Conservation (phyloP, 2,113 vertebrate species). For the Elephas maximus region DNA sequence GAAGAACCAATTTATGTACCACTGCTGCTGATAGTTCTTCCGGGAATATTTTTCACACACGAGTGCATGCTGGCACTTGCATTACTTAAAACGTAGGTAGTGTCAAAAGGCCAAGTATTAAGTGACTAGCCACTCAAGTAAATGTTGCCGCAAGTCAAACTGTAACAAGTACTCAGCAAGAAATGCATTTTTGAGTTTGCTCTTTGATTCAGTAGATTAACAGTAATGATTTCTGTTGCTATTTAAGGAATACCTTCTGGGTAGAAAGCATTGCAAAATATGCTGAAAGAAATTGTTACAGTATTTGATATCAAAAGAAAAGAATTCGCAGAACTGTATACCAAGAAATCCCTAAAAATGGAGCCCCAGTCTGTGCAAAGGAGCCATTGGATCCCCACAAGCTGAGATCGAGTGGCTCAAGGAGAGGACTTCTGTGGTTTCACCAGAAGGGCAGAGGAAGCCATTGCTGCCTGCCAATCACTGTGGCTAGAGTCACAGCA, state of each 20-base stretch:
- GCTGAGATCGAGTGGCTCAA: neutral
- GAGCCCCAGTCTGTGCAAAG: neutral
- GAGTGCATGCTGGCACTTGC: neutral
- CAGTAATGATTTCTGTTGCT: slow-evolving; percentile 45
- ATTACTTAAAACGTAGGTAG: slow-evolving; percentile 49
- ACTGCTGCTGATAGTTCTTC: slow-evolving; percentile 35
- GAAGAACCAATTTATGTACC: slow-evolving; percentile 55
- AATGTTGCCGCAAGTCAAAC: slow-evolving; percentile 22
- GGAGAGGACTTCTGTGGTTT: neutral
- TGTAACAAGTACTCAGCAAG: neutral
- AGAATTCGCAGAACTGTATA: neutral
- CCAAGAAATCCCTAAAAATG: slow-evolving; percentile 40
- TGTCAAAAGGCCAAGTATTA: slow-evolving; percentile 52
- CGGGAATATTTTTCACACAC: slow-evolving; percentile 22
- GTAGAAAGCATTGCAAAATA: slow-evolving; percentile 46
- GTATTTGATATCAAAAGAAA: neutral
- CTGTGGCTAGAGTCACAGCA: neutral
- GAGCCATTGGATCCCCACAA: neutral
- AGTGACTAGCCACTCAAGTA: slow-evolving; percentile 62
- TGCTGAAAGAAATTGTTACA: neutral
- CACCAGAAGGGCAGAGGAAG: neutral
- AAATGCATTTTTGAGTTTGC: neutral
- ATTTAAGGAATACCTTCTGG: slow-evolving; percentile 13
- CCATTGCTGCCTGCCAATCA: neutral
- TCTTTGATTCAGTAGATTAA: slow-evolving; percentile 45